Base-by-base conservation (phyloP, 2,888 invertebrate species). In the Oxyteleia sp. region DNA sequence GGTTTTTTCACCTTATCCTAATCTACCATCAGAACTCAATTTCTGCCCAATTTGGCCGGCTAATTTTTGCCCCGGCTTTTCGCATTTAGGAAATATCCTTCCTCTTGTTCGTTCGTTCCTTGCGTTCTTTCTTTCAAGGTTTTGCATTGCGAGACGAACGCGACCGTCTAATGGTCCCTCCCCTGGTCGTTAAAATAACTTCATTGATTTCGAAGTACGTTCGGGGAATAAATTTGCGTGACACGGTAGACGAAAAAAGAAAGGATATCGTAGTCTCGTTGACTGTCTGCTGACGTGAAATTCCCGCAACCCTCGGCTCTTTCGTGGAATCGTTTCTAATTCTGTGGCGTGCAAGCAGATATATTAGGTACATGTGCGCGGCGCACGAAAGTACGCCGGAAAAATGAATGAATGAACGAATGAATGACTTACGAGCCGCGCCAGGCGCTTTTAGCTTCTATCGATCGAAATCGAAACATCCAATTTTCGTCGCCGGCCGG, bases 291-390 rank as follows among this genome's bases (percentile, higher is more conserved):
- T 41, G 71, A 80, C 59, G 80, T 61, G 63, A 69, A 66, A 66
- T 80, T 84, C 84, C 45, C 68, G 80, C 75, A 75, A 79, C 80
- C 84, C 80, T 76, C 69, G 75, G 45, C 68, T 64, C 15, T 57
- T 80, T 80, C 84, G 75, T 8, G 68, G 84, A 84, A 84, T 55
- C 76, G 80, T 55, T 64, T 71, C 84, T 84, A 81, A 84, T 84
- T 81, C 47, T 43, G 72, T 84, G 45, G 74, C 78, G 76, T 71
- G 71, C 75, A 61, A 47, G 72, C 53, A 64, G 53, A 64, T 66
- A 68, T 64, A 80, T 76, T 76, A 51, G 61, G 71, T 66, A 81
- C 80, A 72, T 72, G 75, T 76, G 76, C 63, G 55, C 51, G 68
- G 43, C 75, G 66, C 76, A 81, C 84, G 80, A 76, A 76, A 81